Base-by-base conservation (phyloP, 2,797 vertebrate genomes). In the Aeoliscus strigatus region DNA sequence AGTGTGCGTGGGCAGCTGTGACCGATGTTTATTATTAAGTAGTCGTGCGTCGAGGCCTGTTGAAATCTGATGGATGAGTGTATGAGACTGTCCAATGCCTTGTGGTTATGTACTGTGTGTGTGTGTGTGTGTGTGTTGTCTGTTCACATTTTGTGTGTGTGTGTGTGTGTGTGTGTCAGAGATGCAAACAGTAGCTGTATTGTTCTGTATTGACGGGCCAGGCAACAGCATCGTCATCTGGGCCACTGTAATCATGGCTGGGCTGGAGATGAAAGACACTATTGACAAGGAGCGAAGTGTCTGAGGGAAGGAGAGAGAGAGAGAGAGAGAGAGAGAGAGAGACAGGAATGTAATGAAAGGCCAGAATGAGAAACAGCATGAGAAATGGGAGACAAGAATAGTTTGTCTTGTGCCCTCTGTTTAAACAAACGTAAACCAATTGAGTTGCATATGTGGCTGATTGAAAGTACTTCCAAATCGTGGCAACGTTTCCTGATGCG, bases 231-330 rank as follows among this genome's bases (percentile, higher is more conserved):
- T 64, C 68, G 68, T 86, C 77, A 82, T 77, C 68, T 63, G 68
- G 66, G 70, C 75, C 77, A 76, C 75, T 81, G 75, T 85, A 81
- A 79, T 81, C 67, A 73, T 54, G 76, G 58, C 72, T 40, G 60
- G 70, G 45, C 68, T 46, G 47, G 42, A 77, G 65, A 77, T 82
- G 66, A 86, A 86, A 84, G 81, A 51, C 61, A 39, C 79, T 64
- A 81, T 83, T 86, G 80, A 84, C 54, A 11, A 70, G 57, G 44
- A 67, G 63, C 66, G 40, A 63, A 73, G 69, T 67, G 70, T 69
- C 50, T 26, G 55, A 58, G 56, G 27, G 51, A 25, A 33, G 46
- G 37, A 39, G 47, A 50, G 53, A 40, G 51, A 38, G 43, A n/a
- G n/a, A n/a, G n/a, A n/a, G n/a, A n/a, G n/a, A n/a, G n/a, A n/a